Evolutionary conservation across 2,888 invertebrate species (phyloP).

Genomic region (Nyleta sp.): DNA sequence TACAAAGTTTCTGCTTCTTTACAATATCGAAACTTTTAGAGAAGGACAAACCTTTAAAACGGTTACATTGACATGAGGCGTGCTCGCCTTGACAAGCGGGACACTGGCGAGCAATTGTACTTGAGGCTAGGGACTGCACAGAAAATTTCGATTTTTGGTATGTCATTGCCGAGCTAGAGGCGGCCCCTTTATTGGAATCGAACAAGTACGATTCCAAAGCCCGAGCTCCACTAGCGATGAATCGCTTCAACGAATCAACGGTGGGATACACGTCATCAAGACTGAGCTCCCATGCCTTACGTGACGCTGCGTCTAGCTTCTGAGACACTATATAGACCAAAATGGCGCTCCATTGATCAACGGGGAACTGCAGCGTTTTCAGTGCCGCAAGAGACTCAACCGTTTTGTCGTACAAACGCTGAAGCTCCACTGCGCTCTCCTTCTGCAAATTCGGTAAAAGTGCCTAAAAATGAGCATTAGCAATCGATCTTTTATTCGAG

Average conservation of each 20-base stretch:
- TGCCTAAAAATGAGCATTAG: neutral
- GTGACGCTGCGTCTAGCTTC: constrained; percentile 11
- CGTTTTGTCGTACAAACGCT: neutral
- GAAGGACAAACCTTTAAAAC: neutral
- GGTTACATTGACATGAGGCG: neutral
- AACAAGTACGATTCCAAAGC: too few species aligned
- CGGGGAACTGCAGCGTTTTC: neutral
- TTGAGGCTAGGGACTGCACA: neutral
- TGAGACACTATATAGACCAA: neutral
- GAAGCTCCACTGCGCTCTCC: neutral
- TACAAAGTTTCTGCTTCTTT: constrained; percentile 1
- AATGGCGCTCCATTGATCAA: constrained; percentile 3
- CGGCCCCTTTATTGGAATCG: too few species aligned
- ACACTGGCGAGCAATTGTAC: neutral
- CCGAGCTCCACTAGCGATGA: constrained; percentile 1
- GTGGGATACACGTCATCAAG: neutral
- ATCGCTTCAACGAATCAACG: neutral
- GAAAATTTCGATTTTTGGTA: neutral
- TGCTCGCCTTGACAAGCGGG: neutral
- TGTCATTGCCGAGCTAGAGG: neutral
- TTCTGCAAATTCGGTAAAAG: neutral
- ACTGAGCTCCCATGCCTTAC: constrained; percentile 14
- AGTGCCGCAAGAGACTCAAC: neutral
- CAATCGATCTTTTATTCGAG: neutral
- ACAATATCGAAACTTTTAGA: constrained; percentile 5